Conservation (phyloP, 2,797 vertebrate species). For the Carapus acus region DNA sequence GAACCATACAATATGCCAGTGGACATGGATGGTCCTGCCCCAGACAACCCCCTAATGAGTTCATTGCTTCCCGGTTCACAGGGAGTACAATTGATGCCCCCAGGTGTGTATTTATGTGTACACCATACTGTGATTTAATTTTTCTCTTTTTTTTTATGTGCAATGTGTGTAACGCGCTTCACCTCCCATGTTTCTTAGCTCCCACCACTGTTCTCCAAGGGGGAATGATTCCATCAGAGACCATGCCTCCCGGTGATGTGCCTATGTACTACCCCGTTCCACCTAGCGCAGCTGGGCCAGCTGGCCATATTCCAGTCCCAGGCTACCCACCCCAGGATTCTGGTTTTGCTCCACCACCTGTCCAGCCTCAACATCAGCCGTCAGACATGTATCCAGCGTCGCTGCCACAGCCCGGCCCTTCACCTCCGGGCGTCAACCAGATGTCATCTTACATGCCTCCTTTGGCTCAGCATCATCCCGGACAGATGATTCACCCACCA, state of each 20-base stretch:
- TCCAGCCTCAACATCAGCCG: slow-evolving; percentile 62
- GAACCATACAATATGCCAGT: slow-evolving; percentile 64
- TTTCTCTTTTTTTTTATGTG: too few species aligned
- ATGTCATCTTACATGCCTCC: slow-evolving; percentile 56
- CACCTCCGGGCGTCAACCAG: slow-evolving; percentile 46
- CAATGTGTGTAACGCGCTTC: slow-evolving; percentile 3
- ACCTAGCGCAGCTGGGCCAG: slow-evolving; percentile 44
- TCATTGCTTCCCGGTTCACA: slow-evolving; percentile 73
- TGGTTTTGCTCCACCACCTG: slow-evolving; percentile 57
- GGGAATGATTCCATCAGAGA: slow-evolving; percentile 54
- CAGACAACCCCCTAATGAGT: slow-evolving; percentile 79
- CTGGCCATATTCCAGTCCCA: slow-evolving; percentile 52
- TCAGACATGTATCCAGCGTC: slow-evolving; percentile 58
- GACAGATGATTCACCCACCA: slow-evolving; percentile 50
- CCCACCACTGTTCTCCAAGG: slow-evolving; percentile 77
- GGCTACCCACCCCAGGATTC: slow-evolving; percentile 51
- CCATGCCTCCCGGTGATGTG: slow-evolving; percentile 42
- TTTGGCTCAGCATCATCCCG: slow-evolving; percentile 56
- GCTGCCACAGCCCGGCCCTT: slow-evolving; percentile 41
- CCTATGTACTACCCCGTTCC: slow-evolving; percentile 75
- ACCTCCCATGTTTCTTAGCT: slow-evolving; percentile 66
- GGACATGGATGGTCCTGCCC: slow-evolving; percentile 58
- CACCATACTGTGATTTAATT: too few species aligned
- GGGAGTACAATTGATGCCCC: slow-evolving; percentile 81
- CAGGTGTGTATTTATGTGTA: slow-evolving; percentile 67